Base-by-base conservation (phyloP, 1,140 invertebrate species). In the Propsilocerus akamusi region DNA sequence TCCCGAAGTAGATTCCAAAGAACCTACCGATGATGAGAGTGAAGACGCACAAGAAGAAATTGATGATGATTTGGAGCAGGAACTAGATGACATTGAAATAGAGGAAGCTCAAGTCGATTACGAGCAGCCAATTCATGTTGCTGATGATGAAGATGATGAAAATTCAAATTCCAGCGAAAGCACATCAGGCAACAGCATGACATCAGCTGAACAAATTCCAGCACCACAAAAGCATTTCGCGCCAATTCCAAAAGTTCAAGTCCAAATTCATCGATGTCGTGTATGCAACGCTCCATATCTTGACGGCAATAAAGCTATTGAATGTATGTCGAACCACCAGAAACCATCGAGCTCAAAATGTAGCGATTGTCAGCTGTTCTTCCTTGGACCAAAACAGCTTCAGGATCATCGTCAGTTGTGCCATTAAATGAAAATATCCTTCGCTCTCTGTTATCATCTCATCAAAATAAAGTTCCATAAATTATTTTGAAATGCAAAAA, bases 131-230 rank as follows among this genome's bases (percentile, higher is more conserved):
- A 41, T 12, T 26, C 5, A 17, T 3, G 20, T 26, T 11, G 26
- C 48, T n/a, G 54, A 57, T 37, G 49, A 50, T 11, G 22, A 46
- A 48, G 48, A 51, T 20, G 49, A 41, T 46, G 22, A 12, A 51
- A 47, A 22, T 47, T 34, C n/a, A 4, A 46, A 28, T 14, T 60
- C 48, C 51, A 49, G 28, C 56, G 58, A 46, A 55, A 57, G 22
- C 54, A 60, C 50, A 60, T 59, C 50, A 59, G 57, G 37, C 55
- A 59, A 11, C 3, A 34, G 17, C 17, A 20, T 24, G 4, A 5
- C 48, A 32, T 7, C 26, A 30, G 34, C 23, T 5, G 7, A 8
- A 5, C n/a, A 4, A 26, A 10, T 10, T 8, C n/a, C 12, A 50
- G n/a, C 12, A 50, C 6, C 32, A 37, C 23, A 41, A 7, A n/a